Conservation (phyloP, 2,797 vertebrate genomes). For the Catharus ustulatus region DNA sequence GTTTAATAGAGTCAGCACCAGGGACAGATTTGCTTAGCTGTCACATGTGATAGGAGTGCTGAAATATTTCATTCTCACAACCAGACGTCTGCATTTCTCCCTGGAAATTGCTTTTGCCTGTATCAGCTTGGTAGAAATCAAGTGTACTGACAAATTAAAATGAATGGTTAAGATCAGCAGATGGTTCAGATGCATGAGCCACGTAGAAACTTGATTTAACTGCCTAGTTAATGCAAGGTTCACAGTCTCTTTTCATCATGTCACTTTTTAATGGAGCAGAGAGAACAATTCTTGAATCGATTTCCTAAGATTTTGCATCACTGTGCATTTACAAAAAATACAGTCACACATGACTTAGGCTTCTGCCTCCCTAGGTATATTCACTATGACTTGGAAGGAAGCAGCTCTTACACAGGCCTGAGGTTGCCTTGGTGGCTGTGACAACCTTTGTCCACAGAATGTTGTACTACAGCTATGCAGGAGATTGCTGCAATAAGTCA, state of each 20-base stretch:
- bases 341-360: not conserved
- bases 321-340: not conserved
- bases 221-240: not conserved
- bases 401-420: not conserved
- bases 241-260: slow-evolving; percentile 9
- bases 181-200: not conserved
- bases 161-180: not conserved
- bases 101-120: not conserved
- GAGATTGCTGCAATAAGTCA: not conserved
- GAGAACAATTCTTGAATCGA: not conserved
- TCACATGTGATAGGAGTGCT: not conserved
- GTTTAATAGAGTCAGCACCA: slow-evolving; percentile 23
- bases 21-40: slow-evolving; percentile 29
- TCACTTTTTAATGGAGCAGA: slow-evolving; percentile 20
- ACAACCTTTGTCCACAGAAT: not conserved
- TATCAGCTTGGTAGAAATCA: not conserved
- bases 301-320: not conserved
- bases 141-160: slow-evolving; percentile 9
- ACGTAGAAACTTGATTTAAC: not conserved
- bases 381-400: not conserved
- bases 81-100: not conserved
- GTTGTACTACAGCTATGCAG: not conserved
- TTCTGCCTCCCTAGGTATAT: not conserved
- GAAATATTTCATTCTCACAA: slow-evolving; percentile 13
- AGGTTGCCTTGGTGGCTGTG: not conserved